phyloP scores from a whole-genome alignment of 2,797 vertebrate genomes.

The Micrastur ruficollis region DNA sequence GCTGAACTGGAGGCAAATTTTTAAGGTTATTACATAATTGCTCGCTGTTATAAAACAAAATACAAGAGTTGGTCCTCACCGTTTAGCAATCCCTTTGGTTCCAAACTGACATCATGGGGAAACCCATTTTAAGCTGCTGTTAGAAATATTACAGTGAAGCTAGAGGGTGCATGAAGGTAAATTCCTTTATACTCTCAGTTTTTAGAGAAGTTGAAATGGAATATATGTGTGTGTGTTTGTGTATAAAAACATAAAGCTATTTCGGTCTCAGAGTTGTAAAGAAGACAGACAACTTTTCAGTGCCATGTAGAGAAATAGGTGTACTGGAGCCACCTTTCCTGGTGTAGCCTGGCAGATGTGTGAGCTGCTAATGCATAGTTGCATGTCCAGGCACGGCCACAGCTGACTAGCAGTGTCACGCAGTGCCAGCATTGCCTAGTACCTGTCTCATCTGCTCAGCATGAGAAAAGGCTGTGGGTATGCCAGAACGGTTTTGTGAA shows the following conservation, averaged over 20 bases:
- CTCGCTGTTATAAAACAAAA: background rate
- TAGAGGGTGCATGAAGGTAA: background rate
- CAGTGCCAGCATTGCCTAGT: background rate
- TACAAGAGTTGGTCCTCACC: background rate
- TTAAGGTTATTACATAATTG: background rate
- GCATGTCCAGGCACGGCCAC: background rate
- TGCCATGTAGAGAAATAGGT: background rate
- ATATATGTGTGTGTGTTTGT: accelerated
- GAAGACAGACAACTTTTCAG: background rate
- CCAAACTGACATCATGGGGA: background rate
- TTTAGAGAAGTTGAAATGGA: background rate
- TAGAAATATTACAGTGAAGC: background rate
- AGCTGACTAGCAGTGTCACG: accelerated
- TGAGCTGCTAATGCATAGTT: background rate
- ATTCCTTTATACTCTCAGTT: background rate
- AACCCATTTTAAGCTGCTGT: background rate
- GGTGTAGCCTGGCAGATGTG: background rate
- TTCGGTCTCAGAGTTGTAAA: background rate
- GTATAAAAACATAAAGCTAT: background rate
- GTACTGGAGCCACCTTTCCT: background rate
- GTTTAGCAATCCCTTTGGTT: background rate
- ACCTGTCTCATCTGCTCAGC: background rate
- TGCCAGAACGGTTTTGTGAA: background rate
- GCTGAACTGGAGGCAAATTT: background rate
- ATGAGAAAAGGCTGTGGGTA: background rate